phyloP scores from a whole-genome alignment of 2,797 vertebrate genomes.

The Helostoma temminkii region DNA sequence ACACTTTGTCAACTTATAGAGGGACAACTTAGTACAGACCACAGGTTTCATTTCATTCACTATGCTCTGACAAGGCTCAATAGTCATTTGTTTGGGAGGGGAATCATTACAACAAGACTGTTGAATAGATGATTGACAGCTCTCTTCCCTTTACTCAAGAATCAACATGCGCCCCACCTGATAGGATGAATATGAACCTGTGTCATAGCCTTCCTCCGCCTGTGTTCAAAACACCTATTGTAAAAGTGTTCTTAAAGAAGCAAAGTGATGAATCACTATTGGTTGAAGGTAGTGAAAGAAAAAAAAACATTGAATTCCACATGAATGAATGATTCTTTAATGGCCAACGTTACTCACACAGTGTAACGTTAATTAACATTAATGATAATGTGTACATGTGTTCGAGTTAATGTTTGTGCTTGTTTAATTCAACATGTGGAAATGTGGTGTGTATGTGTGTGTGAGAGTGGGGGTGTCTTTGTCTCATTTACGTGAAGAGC shows the following conservation, averaged over 20 bases:
- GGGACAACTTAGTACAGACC: not conserved
- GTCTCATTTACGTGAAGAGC: slow-evolving; percentile 70
- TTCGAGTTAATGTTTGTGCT: slow-evolving; percentile 4
- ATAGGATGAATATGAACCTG: slow-evolving; percentile 11
- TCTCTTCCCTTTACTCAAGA: slow-evolving; percentile 25
- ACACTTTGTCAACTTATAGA: not conserved
- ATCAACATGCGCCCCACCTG: slow-evolving; percentile 32
- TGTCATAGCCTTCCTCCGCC: slow-evolving; percentile 1
- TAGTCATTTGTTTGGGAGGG: slow-evolving; percentile 16
- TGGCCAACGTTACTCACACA: not conserved
- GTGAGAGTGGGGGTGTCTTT: slow-evolving; percentile 48
- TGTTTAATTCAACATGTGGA: slow-evolving; percentile 32
- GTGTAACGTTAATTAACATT: not conserved
- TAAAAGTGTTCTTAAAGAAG: slow-evolving; percentile 13
- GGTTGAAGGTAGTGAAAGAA: not conserved
- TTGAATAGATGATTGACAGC: slow-evolving; percentile 46
- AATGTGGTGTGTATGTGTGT: slow-evolving; percentile 1
- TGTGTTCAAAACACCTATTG: slow-evolving; percentile 30
- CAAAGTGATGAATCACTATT: slow-evolving; percentile 11
- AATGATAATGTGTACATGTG: not conserved
- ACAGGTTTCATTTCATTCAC: slow-evolving; percentile 3
- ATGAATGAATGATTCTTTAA: not conserved
- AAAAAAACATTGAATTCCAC: not conserved
- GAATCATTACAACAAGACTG: slow-evolving; percentile 11
- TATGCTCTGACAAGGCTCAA: slow-evolving; percentile 4